Conservation (phyloP, 2,888 invertebrate species). For the Leptopterna dolabrata region DNA sequence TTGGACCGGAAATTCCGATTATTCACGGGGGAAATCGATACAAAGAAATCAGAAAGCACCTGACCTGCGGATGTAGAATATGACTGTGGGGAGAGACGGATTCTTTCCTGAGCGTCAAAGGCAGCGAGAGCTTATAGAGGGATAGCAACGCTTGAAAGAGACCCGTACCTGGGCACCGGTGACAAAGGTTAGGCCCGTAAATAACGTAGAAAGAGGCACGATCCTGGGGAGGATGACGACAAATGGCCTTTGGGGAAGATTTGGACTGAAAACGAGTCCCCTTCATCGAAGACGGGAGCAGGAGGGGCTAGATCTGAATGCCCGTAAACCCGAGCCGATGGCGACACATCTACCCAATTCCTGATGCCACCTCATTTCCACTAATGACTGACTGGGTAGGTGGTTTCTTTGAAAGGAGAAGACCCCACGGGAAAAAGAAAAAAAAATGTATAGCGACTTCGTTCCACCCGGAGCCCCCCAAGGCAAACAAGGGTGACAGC, state of each 20-base stretch:
- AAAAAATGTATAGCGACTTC: neutral
- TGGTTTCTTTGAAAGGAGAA: neutral
- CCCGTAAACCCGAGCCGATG: neutral
- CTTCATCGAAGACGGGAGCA: neutral
- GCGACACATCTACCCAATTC: conserved; percentile 39
- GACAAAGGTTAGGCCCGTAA: conserved; percentile 50
- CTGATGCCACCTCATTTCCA: conserved; percentile 53
- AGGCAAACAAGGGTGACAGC: conserved; percentile 34
- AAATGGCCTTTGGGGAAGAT: conserved; percentile 6
- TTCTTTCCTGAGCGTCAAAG: neutral
- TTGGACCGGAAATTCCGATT: conserved; percentile 44
- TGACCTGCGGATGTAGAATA: neutral
- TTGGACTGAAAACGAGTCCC: neutral
- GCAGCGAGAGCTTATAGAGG: neutral
- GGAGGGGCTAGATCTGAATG: neutral
- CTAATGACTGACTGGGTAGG: conserved; percentile 45
- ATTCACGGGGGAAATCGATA: conserved; percentile 27
- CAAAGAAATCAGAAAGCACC: conserved; percentile 14
- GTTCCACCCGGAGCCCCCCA: neutral
- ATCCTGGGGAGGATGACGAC: conserved; percentile 20
- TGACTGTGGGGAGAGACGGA: neutral
- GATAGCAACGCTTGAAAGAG: neutral
- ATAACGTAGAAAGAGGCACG: conserved; percentile 41
- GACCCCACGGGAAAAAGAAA: neutral
- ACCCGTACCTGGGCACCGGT: conserved; percentile 23